Base-by-base conservation (phyloP, 2,888 invertebrate genomes). In the Chymomyza procnemis region DNA sequence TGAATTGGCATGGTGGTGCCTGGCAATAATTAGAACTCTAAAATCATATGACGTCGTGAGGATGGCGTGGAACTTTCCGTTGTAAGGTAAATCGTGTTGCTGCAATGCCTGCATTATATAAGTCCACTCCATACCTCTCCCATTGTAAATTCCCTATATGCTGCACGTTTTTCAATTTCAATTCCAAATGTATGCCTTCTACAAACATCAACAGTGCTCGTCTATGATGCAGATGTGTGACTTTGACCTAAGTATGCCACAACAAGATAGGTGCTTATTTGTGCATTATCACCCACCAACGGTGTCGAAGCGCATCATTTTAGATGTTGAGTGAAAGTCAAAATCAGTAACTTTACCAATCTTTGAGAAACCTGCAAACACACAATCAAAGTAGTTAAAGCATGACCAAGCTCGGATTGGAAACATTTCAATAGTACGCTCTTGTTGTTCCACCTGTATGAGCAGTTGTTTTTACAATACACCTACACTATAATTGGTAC, bases 31-130 rank as follows among this genome's bases (percentile, higher is more conserved):
- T n/a, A n/a, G n/a, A n/a, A n/a, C n/a, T 98, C 98, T 12, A 96
- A 95, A 91, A 96, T 98, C 83, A 97, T 96, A 93, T 99, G 98
- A 98, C 93, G 96, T 74, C 92, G 97, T 61, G 97, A 97, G 89
- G 97, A 97, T 88, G 96, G 96, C 21, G 95, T 96, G 90, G 94
- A 94, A 69, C 97, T 97, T 88, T 94, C 94, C 34, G 94, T 97
- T 48, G 96, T 97, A 88, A 94, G 95, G 72, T 94, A 96, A 95
- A 92, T 97, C 96, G 94, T 96, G 97, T 96, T 92, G 91, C 60
- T 58, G 1, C 2, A 14, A 1, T 16, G 30, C 16, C 9, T 26
- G 30, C 12, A 16, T 12, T 2, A 12, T 19, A 19, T n/a, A n/a
- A n/a, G n/a, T n/a, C n/a, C 8, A 47, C 4, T 12, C 12, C 57